Evolutionary conservation across 2,888 invertebrate genomes (phyloP).

Genomic region (Brachylomia viminalis): DNA sequence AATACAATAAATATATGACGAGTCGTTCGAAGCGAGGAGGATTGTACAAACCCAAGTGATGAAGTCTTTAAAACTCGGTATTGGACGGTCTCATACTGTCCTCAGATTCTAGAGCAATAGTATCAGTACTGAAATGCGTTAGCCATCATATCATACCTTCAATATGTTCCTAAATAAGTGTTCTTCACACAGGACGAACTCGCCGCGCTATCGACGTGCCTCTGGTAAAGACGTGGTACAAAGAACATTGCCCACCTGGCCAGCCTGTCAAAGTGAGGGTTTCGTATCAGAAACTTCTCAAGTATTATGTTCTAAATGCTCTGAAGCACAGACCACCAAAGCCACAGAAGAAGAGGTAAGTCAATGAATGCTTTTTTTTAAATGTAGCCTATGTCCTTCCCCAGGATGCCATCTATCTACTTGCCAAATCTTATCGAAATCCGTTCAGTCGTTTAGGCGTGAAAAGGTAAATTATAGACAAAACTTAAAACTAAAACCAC

Average conservation of each 20-base stretch:
- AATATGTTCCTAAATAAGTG: not conserved
- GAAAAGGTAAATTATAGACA: too few relatives aligned
- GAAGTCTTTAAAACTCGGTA: not conserved
- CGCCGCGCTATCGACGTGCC: conserved; percentile 99
- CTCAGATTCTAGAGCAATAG: not conserved
- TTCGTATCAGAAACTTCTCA: conserved; percentile 99
- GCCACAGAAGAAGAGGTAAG: conserved; percentile 98
- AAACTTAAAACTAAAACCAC: too few relatives aligned
- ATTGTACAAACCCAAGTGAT: not conserved
- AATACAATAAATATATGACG: not conserved
- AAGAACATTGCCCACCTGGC: conserved; percentile 98
- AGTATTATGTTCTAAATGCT: conserved; percentile 99
- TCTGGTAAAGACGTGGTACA: conserved; percentile 99
- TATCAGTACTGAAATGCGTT: not conserved
- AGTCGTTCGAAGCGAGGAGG: not conserved
- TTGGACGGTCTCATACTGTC: not conserved
- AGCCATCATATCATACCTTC: too few relatives aligned
- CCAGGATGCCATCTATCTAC: too few relatives aligned
- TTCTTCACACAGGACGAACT: conserved; percentile 92
- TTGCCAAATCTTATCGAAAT: too few relatives aligned
- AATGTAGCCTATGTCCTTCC: too few relatives aligned
- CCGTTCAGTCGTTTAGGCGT: too few relatives aligned
- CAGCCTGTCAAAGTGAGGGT: conserved; percentile 99
- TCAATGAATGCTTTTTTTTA: not conserved
- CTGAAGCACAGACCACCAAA: conserved; percentile 99